phyloP scores from a whole-genome alignment of 2,113 vertebrate species.

The Eptesicus fuscus region DNA sequence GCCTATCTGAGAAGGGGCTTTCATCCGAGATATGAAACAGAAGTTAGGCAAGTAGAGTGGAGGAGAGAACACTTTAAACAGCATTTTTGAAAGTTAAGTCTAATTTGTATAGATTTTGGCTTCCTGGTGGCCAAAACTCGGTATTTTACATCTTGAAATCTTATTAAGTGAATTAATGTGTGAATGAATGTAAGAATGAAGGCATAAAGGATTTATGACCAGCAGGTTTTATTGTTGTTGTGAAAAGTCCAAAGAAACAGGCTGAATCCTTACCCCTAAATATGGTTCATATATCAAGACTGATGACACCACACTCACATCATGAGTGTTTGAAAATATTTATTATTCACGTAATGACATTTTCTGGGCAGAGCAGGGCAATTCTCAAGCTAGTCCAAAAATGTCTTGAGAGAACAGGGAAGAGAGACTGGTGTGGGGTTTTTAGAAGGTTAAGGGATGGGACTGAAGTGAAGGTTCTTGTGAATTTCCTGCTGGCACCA shows the following conservation, averaged over 20 bases:
- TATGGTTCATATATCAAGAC: background rate
- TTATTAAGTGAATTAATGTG: background rate
- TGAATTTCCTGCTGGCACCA: background rate
- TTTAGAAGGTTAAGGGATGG: background rate
- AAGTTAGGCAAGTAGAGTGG: background rate
- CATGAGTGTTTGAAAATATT: background rate
- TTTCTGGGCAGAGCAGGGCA: background rate
- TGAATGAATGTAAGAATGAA: background rate
- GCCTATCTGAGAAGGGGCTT: background rate
- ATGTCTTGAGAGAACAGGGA: background rate
- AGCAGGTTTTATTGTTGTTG: background rate
- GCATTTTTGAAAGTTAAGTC: background rate
- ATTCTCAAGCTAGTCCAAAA: background rate
- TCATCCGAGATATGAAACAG: background rate
- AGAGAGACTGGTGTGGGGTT: background rate
- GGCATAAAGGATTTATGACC: background rate
- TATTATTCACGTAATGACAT: background rate
- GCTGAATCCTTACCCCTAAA: background rate
- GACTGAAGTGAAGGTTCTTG: background rate
- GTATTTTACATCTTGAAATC: background rate
- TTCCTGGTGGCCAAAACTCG: background rate
- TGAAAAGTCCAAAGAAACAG: background rate
- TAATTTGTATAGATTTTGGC: background rate
- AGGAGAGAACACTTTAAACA: background rate
- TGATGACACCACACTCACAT: background rate